These are phyloP conservation scores for Drosophila sp. DNA, from an alignment of 1,140 invertebrate species.

Conservation along the genomic window DNA sequence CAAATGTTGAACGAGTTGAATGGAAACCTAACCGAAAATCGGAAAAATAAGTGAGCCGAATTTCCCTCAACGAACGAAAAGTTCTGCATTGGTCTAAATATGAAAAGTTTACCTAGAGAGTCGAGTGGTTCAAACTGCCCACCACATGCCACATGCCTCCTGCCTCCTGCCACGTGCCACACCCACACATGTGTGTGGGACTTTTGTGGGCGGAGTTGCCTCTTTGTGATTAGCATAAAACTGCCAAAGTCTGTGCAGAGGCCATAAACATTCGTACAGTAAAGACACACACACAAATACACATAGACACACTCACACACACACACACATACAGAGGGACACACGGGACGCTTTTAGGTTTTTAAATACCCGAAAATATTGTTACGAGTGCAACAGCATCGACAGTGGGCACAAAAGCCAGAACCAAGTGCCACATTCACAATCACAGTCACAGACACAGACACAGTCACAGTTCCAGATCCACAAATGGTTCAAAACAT, in stretches of 20 bases:
- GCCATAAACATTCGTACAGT: conserved; percentile 64
- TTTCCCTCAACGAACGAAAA: conserved; percentile 56
- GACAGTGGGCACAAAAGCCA: conserved; percentile 39
- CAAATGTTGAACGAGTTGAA: conserved; percentile 76
- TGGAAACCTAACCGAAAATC: conserved; percentile 65
- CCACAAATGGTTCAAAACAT: conserved; percentile 11
- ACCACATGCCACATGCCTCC: background rate
- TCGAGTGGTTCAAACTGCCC: conserved; percentile 42
- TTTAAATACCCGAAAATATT: conserved; percentile 76
- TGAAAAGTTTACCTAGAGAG: conserved; percentile 72
- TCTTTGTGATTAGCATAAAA: conserved; percentile 82
- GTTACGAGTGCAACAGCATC: conserved; percentile 55
- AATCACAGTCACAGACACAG: background rate
- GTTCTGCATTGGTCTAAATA: conserved; percentile 61
- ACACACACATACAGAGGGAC: conserved; percentile 40
- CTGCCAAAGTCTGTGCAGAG: conserved; percentile 69
- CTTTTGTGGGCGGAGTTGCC: conserved; percentile 42
- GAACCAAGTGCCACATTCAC: conserved; percentile 32
- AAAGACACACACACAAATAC: conserved; percentile 41
- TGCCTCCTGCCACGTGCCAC: too few relatives aligned
- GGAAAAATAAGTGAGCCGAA: conserved; percentile 52
- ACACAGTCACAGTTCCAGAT: background rate
- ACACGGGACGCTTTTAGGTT: conserved; percentile 49
- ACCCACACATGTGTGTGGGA: conserved; percentile 14
- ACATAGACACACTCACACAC: conserved; percentile 35